Evolutionary conservation across 2,797 vertebrate species (phyloP).

Genomic region (Eurystomus glaucurus): DNA sequence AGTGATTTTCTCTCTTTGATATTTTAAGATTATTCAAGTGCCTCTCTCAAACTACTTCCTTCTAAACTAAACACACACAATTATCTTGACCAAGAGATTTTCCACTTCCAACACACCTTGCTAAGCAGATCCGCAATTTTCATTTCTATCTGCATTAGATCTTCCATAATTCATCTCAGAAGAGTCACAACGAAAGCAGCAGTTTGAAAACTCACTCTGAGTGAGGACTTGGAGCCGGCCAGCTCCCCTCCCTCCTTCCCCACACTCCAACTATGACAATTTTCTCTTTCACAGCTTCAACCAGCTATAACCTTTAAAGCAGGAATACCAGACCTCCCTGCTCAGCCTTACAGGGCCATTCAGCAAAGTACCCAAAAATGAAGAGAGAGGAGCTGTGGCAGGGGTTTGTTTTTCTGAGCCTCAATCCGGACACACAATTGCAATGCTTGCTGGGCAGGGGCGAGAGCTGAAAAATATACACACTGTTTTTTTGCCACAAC

Average conservation of each 20-base stretch:
- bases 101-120: not conserved
- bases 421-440: not conserved
- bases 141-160: not conserved
- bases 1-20: not conserved
- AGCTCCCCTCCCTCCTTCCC: not conserved
- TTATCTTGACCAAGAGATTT: not conserved
- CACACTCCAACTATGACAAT: accelerated
- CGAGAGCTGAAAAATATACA: not conserved
- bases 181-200: not conserved
- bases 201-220: accelerated
- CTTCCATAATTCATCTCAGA: not conserved
- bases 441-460: not conserved
- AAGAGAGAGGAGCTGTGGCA: not conserved
- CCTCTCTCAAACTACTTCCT: not conserved
- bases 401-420: not conserved
- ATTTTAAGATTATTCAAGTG: not conserved
- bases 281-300: not conserved
- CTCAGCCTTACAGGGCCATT: not conserved
- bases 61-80: not conserved
- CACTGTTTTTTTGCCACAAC: accelerated
- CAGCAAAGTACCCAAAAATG: not conserved
- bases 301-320: not conserved
- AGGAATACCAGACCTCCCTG: not conserved
- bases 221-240: accelerated
- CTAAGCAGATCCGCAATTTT: not conserved